Base-by-base conservation (phyloP, 1,140 invertebrate genomes). In the Drosophila miranda region DNA sequence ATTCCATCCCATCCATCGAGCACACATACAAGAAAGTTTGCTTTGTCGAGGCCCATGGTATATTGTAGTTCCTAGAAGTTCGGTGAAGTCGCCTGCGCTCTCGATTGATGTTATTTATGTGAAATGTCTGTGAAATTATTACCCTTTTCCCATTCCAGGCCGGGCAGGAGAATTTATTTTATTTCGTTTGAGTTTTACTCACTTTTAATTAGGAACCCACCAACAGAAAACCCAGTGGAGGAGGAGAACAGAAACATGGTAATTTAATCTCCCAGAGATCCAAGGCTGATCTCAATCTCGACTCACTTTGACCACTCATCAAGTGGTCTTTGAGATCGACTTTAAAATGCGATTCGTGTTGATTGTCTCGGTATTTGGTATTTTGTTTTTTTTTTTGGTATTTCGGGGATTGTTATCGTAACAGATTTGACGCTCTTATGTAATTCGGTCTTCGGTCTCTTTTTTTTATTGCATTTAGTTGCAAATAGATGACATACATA, bases 51-150 rank as follows among this genome's bases (percentile, higher is more conserved):
- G 48, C 68, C 78, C 78, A 73, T 74, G 2, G 19, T 19, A 19
- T 19, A 19, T 19, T 19, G 19, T 19, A 69, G 50, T 84, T 84
- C 80, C 80, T 76, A 84, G 80, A 54, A 60, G 52, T 58, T 58
- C 59, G 44, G 49, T 44, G 28, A 38, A 51, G 52, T 54, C 71
- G 46, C 53, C 61, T 60, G 77, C 68, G 70, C 70, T 61, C 63
- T 80, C 80, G 78, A 84, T 84, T 84, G 80, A 84, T 86, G 80
- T 84, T 84, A 84, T 84, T 84, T 84, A 84, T 84, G 81, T 84
- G 80, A 84, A 84, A 84, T 86, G 80, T 84, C 80, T 84, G 81
- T 84, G 81, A 84, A 84, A 86, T 84, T 84, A 84, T 84, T 84
- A 76, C 80, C 80, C 81, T 79, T 83, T 78, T 84, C 48, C 58